phyloP scores from a whole-genome alignment of 2,888 invertebrate species.

The Campopleginae sp. region DNA sequence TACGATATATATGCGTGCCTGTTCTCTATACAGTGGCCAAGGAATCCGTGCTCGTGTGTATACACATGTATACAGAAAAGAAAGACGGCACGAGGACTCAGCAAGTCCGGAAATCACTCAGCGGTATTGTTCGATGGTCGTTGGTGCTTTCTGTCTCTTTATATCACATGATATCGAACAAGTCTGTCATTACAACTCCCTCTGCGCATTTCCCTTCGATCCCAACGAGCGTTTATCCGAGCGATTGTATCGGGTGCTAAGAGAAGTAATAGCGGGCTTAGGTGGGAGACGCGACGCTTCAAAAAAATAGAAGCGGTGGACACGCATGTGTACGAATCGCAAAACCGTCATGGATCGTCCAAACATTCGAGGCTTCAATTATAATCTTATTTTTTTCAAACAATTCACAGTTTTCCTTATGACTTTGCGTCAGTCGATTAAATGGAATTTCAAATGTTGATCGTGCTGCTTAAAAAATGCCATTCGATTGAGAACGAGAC shows the following conservation, averaged over 20 bases:
- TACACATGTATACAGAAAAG: not conserved
- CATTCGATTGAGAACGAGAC: no score
- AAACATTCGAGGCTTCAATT: not conserved
- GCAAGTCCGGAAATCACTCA: slow-evolving; percentile 44
- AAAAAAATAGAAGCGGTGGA: slow-evolving; percentile 13
- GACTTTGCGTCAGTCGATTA: not conserved
- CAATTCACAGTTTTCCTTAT: not conserved
- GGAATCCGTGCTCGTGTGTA: slow-evolving; percentile 21
- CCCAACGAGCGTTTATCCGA: slow-evolving; percentile 35
- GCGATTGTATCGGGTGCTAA: slow-evolving; percentile 37
- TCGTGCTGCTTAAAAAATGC: not conserved
- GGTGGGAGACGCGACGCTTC: slow-evolving; percentile 18
- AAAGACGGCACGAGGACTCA: slow-evolving; percentile 18
- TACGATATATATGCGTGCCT: not conserved
- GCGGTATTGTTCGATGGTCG: slow-evolving; percentile 26
- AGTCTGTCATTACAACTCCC: slow-evolving; percentile 30
- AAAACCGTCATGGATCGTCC: not conserved
- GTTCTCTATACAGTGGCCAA: not conserved
- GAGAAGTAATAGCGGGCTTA: not conserved
- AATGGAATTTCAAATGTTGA: not conserved
- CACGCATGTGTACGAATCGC: not conserved
- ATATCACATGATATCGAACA: slow-evolving; percentile 41
- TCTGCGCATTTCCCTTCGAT: not conserved
- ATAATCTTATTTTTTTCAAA: not conserved
- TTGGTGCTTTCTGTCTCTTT: slow-evolving; percentile 3